phyloP scores from a whole-genome alignment of 2,888 invertebrate genomes.

The Eupithecia pulchellata region DNA sequence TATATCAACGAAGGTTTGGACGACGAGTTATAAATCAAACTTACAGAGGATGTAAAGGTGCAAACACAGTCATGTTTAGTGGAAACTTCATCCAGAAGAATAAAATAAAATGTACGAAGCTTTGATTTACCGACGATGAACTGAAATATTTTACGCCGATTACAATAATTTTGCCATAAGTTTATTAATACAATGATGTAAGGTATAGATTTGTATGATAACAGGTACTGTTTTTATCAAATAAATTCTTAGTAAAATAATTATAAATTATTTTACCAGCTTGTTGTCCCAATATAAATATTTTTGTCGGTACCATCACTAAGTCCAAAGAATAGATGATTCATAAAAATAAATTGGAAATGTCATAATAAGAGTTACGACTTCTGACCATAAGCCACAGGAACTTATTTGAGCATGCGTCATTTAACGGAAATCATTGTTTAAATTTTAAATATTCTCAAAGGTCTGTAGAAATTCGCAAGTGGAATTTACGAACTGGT shows the following conservation, averaged over 20 bases:
- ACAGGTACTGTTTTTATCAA: not conserved
- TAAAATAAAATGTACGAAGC: not conserved
- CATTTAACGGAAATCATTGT: slow-evolving; percentile 12
- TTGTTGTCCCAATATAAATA: not conserved
- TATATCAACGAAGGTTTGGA: slow-evolving; percentile 56
- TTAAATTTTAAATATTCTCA: not conserved
- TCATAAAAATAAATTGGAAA: slow-evolving; percentile 23
- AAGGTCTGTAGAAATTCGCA: not conserved
- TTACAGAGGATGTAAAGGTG: slow-evolving; percentile 31
- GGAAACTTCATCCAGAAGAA: not conserved
- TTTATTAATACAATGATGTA: not conserved
- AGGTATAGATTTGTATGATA: not conserved
- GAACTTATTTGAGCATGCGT: slow-evolving; percentile 26
- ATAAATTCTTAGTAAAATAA: not conserved
- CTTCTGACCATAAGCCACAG: slow-evolving; percentile 29
- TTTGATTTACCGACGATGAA: not conserved
- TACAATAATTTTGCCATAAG: too few relatives aligned
- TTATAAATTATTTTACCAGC: not conserved
- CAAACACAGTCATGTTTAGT: slow-evolving; percentile 21
- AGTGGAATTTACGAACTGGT: not conserved
- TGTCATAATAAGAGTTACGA: slow-evolving; percentile 28
- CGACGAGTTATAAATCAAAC: slow-evolving; percentile 68
- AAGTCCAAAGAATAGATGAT: slow-evolving; percentile 17
- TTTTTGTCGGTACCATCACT: not conserved
- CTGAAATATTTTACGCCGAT: not conserved